A percentile compares a stretch with the other conserved stretches of the same genome.
Conservation (phyloP, 2,888 invertebrate species). For the Heteromyza rotundicornis region DNA sequence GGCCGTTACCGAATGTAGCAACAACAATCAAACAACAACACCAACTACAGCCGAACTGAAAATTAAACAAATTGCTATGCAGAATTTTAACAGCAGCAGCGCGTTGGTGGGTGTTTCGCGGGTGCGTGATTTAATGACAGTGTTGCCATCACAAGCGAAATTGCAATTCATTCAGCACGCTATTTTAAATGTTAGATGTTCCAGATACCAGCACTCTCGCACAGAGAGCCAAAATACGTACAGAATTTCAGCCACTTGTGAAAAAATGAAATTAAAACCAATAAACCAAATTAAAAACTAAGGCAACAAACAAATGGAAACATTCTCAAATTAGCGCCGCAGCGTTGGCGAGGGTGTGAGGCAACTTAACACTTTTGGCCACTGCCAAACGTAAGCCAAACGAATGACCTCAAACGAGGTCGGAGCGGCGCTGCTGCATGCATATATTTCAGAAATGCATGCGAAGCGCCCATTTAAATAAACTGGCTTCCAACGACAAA, state of each 20-base stretch:
- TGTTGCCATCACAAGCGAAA: no score
- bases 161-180: slow-evolving; percentile 42
- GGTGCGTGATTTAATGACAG: no score
- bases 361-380: slow-evolving; percentile 22
- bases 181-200: slow-evolving; percentile 53
- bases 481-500: neutral
- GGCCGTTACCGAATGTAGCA: slow-evolving; percentile 27
- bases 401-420: slow-evolving; percentile 58
- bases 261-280: no score
- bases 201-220: slow-evolving; percentile 42
- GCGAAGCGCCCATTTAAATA: slow-evolving; percentile 23
- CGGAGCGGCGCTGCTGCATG: slow-evolving; percentile 28
- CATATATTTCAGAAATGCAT: slow-evolving; percentile 12
- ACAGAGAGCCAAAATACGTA: no score
- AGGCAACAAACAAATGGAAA: neutral
- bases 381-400: slow-evolving; percentile 39
- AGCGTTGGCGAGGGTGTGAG: no score
- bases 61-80: slow-evolving; percentile 49
- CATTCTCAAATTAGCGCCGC: neutral
- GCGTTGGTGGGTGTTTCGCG: no score
- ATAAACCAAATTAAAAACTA: neutral
- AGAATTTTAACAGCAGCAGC: slow-evolving; percentile 38
- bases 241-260: no score
- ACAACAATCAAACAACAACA: slow-evolving; percentile 18
- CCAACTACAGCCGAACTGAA: slow-evolving; percentile 12